Evolutionary conservation across 2,888 invertebrate species (phyloP), one percentile per base, ranked within the genome.

Genomic region (Brenthis hecate): DNA sequence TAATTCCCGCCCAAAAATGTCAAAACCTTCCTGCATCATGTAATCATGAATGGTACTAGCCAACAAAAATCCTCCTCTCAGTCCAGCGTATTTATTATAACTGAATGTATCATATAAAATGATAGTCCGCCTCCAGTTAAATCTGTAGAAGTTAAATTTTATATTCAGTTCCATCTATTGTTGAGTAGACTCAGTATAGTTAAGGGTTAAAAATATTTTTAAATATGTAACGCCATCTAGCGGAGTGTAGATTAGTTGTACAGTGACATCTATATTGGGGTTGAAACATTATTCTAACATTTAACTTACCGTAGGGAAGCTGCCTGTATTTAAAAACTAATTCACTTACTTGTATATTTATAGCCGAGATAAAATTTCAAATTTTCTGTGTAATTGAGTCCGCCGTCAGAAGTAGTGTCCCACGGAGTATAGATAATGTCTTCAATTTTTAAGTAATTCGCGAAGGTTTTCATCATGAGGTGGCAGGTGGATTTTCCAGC

Each of bases 71-170:
- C 98, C 98, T 6, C 96, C 96, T 72, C 94, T 94, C 13, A 91
- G 89, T 0, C 97, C 97, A 8, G 95, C 95, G 0, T 94, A 91
- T 76, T 94, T 93, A 56, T 91, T 87, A 78, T 95, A 95, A 0
- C 96, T 96, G 70, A 95, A 93, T 13, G 95, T 95, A 76, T 97
- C 96, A 85, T 97, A 98, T 74, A 98, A 88, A 68, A 97, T 89
- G 56, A 95, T 94, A 1, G 95, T 91, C 75, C 95, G 95, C 8
- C 89, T 91, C 97, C 97, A 98, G 51, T 93, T 88, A 84, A 95
- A 95, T 80, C 97, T 97, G 88, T 76, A 80, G 78, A 76, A 70
- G 71, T 54, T 76, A 66, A 53, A 32, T 56, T 66, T 56, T 50
- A 6, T 43, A 13, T 50, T 51, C n/a, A 72, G 43, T 72, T 80